Evolutionary conservation across 2,888 invertebrate species (phyloP).

Genomic region (Scaptomyza polygonia): DNA sequence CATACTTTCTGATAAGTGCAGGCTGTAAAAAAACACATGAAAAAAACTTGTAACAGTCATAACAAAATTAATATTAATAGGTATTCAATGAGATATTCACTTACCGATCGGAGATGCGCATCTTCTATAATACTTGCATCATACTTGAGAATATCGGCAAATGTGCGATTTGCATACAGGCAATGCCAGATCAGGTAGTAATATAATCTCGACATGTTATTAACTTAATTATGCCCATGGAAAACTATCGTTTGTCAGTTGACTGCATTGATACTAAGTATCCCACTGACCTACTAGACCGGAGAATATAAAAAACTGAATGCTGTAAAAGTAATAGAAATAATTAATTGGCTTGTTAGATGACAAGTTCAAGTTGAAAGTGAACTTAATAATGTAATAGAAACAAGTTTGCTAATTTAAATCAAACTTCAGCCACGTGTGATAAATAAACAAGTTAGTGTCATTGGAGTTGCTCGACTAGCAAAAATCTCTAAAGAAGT

Average conservation of each 20-base stretch:
- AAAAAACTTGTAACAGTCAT: too few relatives aligned
- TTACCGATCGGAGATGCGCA: slow-evolving; percentile 43
- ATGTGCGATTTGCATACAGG: slow-evolving; percentile 14
- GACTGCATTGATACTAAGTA: not conserved
- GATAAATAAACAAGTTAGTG: not conserved
- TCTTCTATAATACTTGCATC: slow-evolving; percentile 32
- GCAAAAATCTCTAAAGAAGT: too few relatives aligned
- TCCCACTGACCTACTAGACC: slow-evolving; percentile 16
- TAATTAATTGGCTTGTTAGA: slow-evolving; percentile 26
- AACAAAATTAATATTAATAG: too few relatives aligned
- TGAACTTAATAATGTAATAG: slow-evolving; percentile 2
- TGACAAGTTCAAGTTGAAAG: slow-evolving; percentile 33
- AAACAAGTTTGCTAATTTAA: slow-evolving; percentile 29
- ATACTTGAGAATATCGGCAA: slow-evolving; percentile 19
- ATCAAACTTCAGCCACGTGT: slow-evolving; percentile 2
- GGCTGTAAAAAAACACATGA: too few relatives aligned
- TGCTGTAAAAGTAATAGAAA: not conserved
- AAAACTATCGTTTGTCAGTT: not conserved
- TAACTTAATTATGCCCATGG: not conserved
- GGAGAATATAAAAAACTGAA: not conserved
- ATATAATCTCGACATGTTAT: slow-evolving; percentile 18
- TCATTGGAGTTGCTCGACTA: not conserved
- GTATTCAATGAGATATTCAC: not conserved
- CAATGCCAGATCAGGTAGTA: slow-evolving; percentile 25
- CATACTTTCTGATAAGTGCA: slow-evolving; percentile 85